Evolutionary conservation across 1,140 invertebrate genomes (phyloP), one percentile per base, ranked within the genome.

Genomic region (Lordiphosa collinella): DNA sequence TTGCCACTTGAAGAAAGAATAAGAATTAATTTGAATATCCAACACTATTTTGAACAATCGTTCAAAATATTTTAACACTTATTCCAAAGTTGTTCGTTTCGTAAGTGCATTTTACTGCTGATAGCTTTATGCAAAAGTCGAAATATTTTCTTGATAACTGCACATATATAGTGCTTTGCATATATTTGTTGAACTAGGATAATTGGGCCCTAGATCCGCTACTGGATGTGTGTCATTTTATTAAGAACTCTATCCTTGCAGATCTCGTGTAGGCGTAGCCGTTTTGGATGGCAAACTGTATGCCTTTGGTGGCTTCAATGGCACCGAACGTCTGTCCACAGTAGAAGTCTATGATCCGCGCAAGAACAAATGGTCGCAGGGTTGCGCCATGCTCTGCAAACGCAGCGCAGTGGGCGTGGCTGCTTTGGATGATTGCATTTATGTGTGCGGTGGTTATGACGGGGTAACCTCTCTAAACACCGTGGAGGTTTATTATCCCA

Each of bases 401-500:
- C 89, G 95, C 34, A 88, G 95, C 91, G 96, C 96, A 44, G 92
- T 96, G 6, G 96, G 95, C 18, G 95, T 95, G n/a, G 93, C 95
- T n/a, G 92, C 95, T 4, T 85, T 97, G 12, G 93, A 94, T 78
- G 93, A 94, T 79, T 91, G 92, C 63, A 90, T 97, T 38, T 97
- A 96, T 82, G 95, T 97, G 1, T 96, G 95, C 88, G 95, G 95
- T n/a, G 96, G 95, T 16, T 95, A 96, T 71, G 95, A 97, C 89
- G 96, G 96, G n/a, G 92, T 95, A 7, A 94, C 95, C 6, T 96
- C 95, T 4, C 90, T 97, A 2, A 95, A 95, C 86, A 95, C 94
- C 1, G 95, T 97, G 2, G 96, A 97, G 89, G 93, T 93, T 73
- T 97, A 96, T 80, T 92, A 94, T 84, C 94, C 93, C 1, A 92